These are phyloP conservation scores for Eupithecia dodoneata DNA, from an alignment of 2,888 invertebrate species.

Conservation along the genomic window DNA sequence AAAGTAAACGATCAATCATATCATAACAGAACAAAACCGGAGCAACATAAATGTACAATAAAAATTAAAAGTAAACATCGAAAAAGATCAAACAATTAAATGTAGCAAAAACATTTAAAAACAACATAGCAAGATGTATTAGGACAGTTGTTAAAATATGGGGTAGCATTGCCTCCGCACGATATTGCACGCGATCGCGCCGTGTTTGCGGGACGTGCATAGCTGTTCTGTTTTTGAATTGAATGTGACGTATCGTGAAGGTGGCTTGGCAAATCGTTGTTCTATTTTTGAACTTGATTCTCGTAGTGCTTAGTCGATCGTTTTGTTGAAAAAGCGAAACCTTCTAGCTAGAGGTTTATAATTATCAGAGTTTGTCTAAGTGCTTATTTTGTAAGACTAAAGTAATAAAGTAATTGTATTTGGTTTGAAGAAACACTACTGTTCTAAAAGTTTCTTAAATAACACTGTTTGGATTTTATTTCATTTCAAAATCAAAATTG, in stretches of 20 bases:
- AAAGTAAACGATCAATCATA: slow-evolving; percentile 46
- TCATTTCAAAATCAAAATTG: neutral
- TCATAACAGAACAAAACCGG: slow-evolving; percentile 48
- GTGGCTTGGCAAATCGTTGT: slow-evolving; percentile 15
- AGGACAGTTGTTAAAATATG: slow-evolving; percentile 85
- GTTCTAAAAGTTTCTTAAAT: neutral
- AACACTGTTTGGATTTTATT: neutral
- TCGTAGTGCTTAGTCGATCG: neutral
- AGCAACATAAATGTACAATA: slow-evolving; percentile 64
- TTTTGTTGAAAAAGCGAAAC: neutral
- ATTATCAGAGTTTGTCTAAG: too few relatives aligned
- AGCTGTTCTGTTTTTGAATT: slow-evolving; percentile 41
- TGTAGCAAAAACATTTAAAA: slow-evolving; percentile 82
- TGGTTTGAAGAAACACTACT: neutral
- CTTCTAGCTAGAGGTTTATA: neutral
- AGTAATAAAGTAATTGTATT: too few relatives aligned
- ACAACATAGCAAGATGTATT: slow-evolving; percentile 84
- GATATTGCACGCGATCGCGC: slow-evolving; percentile 78
- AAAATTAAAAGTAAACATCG: slow-evolving; percentile 80
- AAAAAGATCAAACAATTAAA: slow-evolving; percentile 79
- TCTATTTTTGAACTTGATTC: slow-evolving; percentile 6
- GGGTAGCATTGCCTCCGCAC: slow-evolving; percentile 75
- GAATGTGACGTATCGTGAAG: slow-evolving; percentile 26
- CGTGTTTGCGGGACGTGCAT: slow-evolving; percentile 39
- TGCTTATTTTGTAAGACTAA: too few relatives aligned